Conservation (phyloP, 2,797 vertebrate genomes). For the Orestias chungarensis region DNA sequence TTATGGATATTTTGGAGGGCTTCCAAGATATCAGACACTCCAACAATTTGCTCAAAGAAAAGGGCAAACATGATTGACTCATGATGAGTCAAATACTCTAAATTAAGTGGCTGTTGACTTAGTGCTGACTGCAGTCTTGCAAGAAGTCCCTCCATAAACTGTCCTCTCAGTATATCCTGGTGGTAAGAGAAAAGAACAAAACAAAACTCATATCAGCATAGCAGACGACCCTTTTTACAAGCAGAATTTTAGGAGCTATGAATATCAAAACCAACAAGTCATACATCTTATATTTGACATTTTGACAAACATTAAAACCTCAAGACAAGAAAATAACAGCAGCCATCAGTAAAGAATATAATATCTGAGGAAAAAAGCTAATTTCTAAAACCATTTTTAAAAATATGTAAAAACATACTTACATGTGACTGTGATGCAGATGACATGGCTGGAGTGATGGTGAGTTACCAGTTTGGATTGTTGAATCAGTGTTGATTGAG, state of each 20-base stretch:
- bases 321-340: not conserved
- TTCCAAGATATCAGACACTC: not conserved
- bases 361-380: not conserved
- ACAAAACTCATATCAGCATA: not conserved
- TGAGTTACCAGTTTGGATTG: too few relatives aligned
- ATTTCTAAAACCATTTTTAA: not conserved
- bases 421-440: not conserved
- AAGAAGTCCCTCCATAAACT: conserved; percentile 21
- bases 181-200: conserved; percentile 1
- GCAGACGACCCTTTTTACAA: not conserved
- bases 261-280: too few relatives aligned
- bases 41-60: conserved; percentile 4
- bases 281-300: too few relatives aligned
- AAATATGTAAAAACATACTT: not conserved
- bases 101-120: conserved; percentile 8
- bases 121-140: conserved; percentile 7
- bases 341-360: too few relatives aligned
- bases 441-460: not conserved
- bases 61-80: not conserved
- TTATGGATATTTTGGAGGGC: conserved; percentile 2
- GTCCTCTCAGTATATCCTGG: not conserved
- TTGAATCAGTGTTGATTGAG: too few relatives aligned
- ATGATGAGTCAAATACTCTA: conserved; percentile 4
- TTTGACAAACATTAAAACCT: too few relatives aligned
- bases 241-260: too few relatives aligned